Evolutionary conservation across 2,113 vertebrate genomes (phyloP), one percentile per base, ranked within the genome.

Genomic region (Heterocephalus glaber): DNA sequence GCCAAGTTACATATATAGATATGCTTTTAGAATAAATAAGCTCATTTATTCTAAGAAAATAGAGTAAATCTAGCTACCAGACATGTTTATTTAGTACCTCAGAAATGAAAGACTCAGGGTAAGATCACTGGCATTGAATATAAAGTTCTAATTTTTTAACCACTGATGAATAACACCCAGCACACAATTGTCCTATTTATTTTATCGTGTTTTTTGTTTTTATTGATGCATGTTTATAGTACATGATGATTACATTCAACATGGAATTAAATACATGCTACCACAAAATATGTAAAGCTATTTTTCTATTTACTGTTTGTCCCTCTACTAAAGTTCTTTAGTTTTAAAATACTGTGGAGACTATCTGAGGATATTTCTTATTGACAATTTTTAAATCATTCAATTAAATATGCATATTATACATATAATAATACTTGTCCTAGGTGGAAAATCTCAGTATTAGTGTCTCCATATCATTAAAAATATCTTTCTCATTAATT

Each of bases 401-500:
- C 93, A 96, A 81, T 97, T 95, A 98, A 97, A 97, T 98, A 97
- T 97, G 83, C 66, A 80, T 96, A 96, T 96, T 93, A 98, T 90
- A 95, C 93, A 96, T 13, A 91, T 97, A 98, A 97, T 92, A 68
- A 68, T 89, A 98, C 47, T 66, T 44, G 1, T 95, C 79, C 81
- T 96, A 72, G 96, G 92, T 97, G 87, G 80, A 95, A 96, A 89
- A 74, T 9, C 77, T 82, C 38, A 93, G 95, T 88, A 97, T 97
- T 86, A 61, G 56, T 63, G 88, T 63, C 95, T 97, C 65, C 76
- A 68, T 79, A 96, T 96, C 92, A 97, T 98, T 96, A 98, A 97
- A 97, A 89, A n/a, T 66, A 54, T 58, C 61, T 85, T 98, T 89
- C 96, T 97, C 91, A 97, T 98, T 98, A 98, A 97, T 97, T 98